Evolutionary conservation across 2,888 invertebrate genomes (phyloP).

Genomic region (Hypolimnas misippus): DNA sequence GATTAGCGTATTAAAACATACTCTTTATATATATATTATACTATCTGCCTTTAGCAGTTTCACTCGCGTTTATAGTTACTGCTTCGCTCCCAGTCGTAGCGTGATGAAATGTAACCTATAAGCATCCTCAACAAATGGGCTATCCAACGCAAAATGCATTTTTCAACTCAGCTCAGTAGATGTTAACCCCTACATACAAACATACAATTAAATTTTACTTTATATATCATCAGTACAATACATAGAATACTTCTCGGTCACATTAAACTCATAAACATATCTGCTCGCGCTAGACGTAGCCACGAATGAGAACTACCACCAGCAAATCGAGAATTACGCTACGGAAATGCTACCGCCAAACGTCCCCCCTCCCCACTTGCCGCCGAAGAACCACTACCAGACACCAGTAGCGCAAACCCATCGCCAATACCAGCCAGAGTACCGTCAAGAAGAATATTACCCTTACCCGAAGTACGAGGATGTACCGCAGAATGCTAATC

Average conservation of each 20-base stretch:
- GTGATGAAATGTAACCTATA: too few relatives aligned
- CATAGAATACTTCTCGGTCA: conserved; percentile 24
- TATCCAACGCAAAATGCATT: too few relatives aligned
- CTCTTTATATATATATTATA: too few relatives aligned
- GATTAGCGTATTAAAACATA: too few relatives aligned
- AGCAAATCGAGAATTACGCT: conserved; percentile 78
- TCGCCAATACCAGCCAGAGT: conserved; percentile 44
- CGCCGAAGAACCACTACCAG: conserved; percentile 73
- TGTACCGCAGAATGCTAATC: conserved; percentile 50
- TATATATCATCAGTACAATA: too few relatives aligned
- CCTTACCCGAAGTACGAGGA: conserved; percentile 50
- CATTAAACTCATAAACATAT: conserved; percentile 18
- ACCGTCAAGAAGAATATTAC: conserved; percentile 46
- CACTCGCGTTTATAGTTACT: too few relatives aligned
- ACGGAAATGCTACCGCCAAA: conserved; percentile 73
- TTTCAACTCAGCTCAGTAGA: too few relatives aligned
- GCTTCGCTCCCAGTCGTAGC: too few relatives aligned
- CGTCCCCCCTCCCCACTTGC: conserved; percentile 64
- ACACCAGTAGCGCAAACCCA: conserved; percentile 55
- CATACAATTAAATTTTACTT: too few relatives aligned
- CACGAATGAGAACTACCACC: conserved; percentile 75
- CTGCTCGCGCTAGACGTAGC: conserved; percentile 59
- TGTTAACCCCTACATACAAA: too few relatives aligned
- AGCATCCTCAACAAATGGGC: too few relatives aligned
- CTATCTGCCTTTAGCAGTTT: too few relatives aligned